These are phyloP conservation scores for Fabriciana adippe DNA, from an alignment of 2,888 invertebrate species.

Conservation along the genomic window DNA sequence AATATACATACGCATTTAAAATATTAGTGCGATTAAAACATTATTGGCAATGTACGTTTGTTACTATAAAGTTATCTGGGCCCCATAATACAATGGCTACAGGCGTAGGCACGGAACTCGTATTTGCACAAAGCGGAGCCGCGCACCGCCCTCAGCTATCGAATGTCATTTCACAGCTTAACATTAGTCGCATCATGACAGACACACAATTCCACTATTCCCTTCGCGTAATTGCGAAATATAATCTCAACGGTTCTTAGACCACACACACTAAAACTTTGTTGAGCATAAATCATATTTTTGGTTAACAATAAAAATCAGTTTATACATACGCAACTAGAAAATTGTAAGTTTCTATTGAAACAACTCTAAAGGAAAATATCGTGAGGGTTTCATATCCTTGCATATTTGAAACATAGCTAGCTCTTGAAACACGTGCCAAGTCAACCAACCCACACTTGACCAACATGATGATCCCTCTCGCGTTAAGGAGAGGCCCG, in stretches of 20 bases:
- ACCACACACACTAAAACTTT: constrained; percentile 21
- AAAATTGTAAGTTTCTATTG: too few relatives aligned
- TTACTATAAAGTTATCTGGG: constrained; percentile 20
- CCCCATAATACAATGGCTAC: constrained; percentile 47
- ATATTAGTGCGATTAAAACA: background rate
- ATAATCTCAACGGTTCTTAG: constrained; percentile 25
- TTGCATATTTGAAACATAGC: too few relatives aligned
- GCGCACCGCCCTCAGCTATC: constrained; percentile 64
- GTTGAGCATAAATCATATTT: too few relatives aligned
- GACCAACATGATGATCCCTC: too few relatives aligned
- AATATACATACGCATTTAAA: too few relatives aligned
- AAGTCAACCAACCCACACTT: too few relatives aligned
- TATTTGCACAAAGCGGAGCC: constrained; percentile 73
- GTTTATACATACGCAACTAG: too few relatives aligned
- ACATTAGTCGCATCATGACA: constrained; percentile 67
- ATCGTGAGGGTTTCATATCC: too few relatives aligned
- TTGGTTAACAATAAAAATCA: too few relatives aligned
- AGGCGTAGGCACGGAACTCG: constrained; percentile 49
- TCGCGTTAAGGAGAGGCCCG: too few relatives aligned
- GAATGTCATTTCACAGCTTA: constrained; percentile 66
- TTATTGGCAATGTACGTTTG: constrained; percentile 3
- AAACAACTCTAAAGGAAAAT: too few relatives aligned
- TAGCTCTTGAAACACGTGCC: too few relatives aligned
- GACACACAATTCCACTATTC: constrained; percentile 50
- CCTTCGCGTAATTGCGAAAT: constrained; percentile 42